Evolutionary conservation across 2,797 vertebrate genomes (phyloP), one percentile per base, ranked within the genome.

Genomic region (Microchirus variegatus): DNA sequence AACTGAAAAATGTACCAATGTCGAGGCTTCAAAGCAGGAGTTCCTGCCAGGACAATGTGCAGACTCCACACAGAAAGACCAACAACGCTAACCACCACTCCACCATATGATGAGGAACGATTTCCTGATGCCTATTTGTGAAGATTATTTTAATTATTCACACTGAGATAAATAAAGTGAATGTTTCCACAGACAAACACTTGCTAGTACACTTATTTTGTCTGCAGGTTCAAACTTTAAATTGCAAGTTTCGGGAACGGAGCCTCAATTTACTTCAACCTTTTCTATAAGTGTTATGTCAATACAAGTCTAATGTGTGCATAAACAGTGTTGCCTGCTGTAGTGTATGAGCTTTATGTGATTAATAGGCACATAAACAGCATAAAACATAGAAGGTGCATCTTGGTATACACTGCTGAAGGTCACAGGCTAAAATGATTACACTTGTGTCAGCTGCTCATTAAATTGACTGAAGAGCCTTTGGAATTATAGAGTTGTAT

Each of bases 381-480:
- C 36, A 53, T 40, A 53, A 40, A 38, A 7, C 31, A 52, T 4
- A 11, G 9, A 52, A 50, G 17, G 4, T 35, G 42, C 11, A 15
- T 55, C 48, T 46, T 22, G 54, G 31, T 38, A 14, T 42, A 16
- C 45, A 12, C 63, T 22, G 56, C 67, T 77, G 59, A 77, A 78
- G 75, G 70, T 80, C 75, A 49, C 59, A 46, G 50, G 51, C 50
- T 40, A 44, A 75, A 69, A 57, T 45, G 41, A 66, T 70, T 53
- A 53, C 36, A 53, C 42, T 53, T 57, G 44, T 65, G 47, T 80
- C 72, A 71, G 37, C 47, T 68, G 70, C 56, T 75, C 65, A 73
- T 80, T 62, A 67, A 79, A 60, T 14, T 57, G 64, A 75, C 59
- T 57, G 43, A 72, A 63, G 58, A 62, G 63, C 58, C 56, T 65